Conservation (phyloP, 2,113 vertebrate species). For the Cranoglanis bouderius region DNA sequence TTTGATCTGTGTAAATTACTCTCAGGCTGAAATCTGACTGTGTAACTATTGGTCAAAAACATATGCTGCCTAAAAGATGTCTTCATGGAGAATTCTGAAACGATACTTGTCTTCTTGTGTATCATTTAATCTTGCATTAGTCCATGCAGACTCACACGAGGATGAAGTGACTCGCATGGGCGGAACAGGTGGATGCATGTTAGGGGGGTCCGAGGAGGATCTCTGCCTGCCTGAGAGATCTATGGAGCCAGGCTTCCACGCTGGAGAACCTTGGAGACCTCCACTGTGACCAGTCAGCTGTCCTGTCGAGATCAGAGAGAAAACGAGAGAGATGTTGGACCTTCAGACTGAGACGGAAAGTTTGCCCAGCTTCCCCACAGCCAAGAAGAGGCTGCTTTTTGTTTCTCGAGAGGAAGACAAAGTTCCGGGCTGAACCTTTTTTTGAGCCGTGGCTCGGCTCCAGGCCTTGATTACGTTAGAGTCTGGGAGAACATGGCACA, state of each 20-base stretch:
- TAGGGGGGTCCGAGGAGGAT: conserved; percentile 97
- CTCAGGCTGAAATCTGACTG: not conserved
- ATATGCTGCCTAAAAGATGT: not conserved
- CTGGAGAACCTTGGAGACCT: conserved; percentile 77
- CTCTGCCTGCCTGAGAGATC: conserved; percentile 89
- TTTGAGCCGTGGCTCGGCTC: conserved; percentile 30
- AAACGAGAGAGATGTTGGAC: not conserved
- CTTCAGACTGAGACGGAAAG: not conserved
- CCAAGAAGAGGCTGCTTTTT: conserved; percentile 11
- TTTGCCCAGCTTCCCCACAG: not conserved
- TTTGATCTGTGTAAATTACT: not conserved
- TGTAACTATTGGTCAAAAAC: not conserved
- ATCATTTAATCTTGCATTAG: not conserved
- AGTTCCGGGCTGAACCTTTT: conserved; percentile 11
- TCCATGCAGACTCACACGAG: conserved; percentile 34
- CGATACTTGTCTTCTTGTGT: not conserved
- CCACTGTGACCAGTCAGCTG: conserved; percentile 80
- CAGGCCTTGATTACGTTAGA: conserved; percentile 38
- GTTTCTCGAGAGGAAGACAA: conserved; percentile 25
- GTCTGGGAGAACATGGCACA: conserved; percentile 28
- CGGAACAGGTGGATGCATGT: conserved; percentile 93
- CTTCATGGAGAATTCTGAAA: not conserved
- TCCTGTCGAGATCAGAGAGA: conserved; percentile 66
- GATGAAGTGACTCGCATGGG: conserved; percentile 92
- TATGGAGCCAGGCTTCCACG: conserved; percentile 88